phyloP scores from a whole-genome alignment of 2,888 invertebrate species.

The Graphium colonna region DNA sequence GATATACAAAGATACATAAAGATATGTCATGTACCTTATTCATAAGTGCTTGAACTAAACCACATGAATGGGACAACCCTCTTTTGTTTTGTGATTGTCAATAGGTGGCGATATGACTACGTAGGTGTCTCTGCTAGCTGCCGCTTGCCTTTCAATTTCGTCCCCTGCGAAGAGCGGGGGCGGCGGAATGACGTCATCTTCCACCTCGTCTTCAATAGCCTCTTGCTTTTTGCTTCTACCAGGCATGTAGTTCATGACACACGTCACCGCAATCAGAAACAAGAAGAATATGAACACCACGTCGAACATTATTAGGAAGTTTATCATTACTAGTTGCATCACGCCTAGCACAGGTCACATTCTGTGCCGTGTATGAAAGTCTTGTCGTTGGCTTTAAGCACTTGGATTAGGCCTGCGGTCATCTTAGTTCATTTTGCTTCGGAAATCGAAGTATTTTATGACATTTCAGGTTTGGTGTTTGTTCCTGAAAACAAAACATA shows the following conservation, averaged over 20 bases:
- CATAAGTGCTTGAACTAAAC: conserved; percentile 71
- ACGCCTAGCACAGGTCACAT: conserved; percentile 68
- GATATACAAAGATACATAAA: too few relatives aligned
- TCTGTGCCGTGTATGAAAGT: conserved; percentile 43
- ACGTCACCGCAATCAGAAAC: conserved; percentile 90
- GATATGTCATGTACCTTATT: conserved; percentile 57
- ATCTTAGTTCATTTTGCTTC: conserved; percentile 18
- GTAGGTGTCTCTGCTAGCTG: conserved; percentile 66
- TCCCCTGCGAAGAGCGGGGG: conserved; percentile 69
- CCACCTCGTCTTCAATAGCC: conserved; percentile 70
- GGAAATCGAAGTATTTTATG: not conserved
- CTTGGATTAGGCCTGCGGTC: conserved; percentile 4
- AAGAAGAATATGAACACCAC: conserved; percentile 92
- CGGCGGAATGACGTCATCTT: conserved; percentile 72
- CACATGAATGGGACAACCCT: conserved; percentile 73
- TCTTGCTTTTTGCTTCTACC: conserved; percentile 73
- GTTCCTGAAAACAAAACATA: not conserved
- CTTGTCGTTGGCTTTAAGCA: conserved; percentile 1
- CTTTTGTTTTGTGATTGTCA: conserved; percentile 59
- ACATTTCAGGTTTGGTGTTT: not conserved
- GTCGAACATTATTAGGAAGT: conserved; percentile 93
- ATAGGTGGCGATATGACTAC: conserved; percentile 72
- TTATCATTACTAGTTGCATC: conserved; percentile 93
- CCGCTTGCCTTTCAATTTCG: conserved; percentile 47
- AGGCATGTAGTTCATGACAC: conserved; percentile 90